Evolutionary conservation across 2,888 invertebrate genomes (phyloP).

Genomic region (Mechanitis mazaeus): DNA sequence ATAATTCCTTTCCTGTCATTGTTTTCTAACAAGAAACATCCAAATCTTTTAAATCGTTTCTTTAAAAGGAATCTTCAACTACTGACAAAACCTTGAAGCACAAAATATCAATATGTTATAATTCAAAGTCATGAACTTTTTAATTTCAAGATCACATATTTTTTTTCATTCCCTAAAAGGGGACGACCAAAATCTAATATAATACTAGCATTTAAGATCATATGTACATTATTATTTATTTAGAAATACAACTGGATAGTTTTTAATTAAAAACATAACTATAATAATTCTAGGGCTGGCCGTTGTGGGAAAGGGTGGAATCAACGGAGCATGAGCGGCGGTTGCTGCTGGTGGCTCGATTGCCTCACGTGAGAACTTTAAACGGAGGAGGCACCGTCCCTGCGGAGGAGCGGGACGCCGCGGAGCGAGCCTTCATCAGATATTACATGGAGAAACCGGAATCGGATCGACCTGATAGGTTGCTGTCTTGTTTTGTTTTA

Average conservation of each 20-base stretch:
- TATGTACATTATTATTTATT: too few species aligned
- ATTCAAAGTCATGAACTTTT: conserved; percentile 34
- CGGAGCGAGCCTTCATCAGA: conserved; percentile 94
- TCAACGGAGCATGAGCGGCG: conserved; percentile 93
- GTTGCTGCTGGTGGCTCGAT: conserved; percentile 89
- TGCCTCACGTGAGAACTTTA: conserved; percentile 89
- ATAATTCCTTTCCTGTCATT: too few species aligned
- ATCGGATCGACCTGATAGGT: conserved; percentile 88
- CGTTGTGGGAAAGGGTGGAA: conserved; percentile 85
- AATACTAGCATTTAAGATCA: too few species aligned
- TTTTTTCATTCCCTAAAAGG: too few species aligned
- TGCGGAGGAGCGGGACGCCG: conserved; percentile 90
- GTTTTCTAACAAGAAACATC: too few species aligned
- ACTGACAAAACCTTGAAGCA: too few species aligned
- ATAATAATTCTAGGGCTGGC: conserved; percentile 76
- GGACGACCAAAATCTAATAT: too few species aligned
- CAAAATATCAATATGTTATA: too few species aligned
- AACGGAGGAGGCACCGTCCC: conserved; percentile 93
- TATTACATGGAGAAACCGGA: conserved; percentile 93
- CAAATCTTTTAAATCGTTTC: too few species aligned
- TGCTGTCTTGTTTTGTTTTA: conserved; percentile 22
- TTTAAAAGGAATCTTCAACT: too few species aligned
- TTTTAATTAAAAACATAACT: too few species aligned
- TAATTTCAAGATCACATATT: conserved; percentile 19
- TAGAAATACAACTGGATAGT: too few species aligned